Conservation (phyloP, 2,113 vertebrate species). For the Oreocharis arfaki region DNA sequence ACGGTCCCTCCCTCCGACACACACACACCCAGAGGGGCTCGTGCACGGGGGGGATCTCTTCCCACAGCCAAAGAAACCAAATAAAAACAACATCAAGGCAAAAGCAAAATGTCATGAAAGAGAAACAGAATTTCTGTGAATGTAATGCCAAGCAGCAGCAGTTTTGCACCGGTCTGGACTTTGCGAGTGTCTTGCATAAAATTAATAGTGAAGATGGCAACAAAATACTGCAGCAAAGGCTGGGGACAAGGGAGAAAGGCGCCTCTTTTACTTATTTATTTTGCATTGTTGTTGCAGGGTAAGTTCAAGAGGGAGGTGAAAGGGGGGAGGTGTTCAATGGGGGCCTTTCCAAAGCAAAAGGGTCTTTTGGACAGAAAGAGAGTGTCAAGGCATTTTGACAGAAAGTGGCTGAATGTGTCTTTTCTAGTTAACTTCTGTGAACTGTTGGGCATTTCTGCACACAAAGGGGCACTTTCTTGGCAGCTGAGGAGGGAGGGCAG, state of each 20-base stretch:
- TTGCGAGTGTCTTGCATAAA: background rate
- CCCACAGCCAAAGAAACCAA: background rate
- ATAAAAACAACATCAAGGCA: background rate
- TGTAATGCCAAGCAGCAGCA: background rate
- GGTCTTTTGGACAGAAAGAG: conserved; percentile 38
- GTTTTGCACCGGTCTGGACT: background rate
- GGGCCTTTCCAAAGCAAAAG: conserved; percentile 23
- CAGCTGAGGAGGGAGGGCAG: conserved; percentile 39
- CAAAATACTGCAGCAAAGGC: background rate
- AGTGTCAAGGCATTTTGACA: conserved; percentile 33
- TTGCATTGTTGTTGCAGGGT: conserved; percentile 1
- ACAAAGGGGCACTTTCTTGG: conserved; percentile 71
- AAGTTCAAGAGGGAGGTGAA: conserved; percentile 42
- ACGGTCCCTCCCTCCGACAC: background rate
- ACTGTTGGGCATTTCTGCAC: conserved; percentile 29
- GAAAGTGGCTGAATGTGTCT: conserved; percentile 62
- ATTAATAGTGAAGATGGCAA: background rate
- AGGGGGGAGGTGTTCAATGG: background rate
- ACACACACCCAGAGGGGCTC: background rate
- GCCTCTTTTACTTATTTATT: conserved; percentile 32
- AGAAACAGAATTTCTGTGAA: background rate
- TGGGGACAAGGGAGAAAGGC: background rate
- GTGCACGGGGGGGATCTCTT: accelerated
- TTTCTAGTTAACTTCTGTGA: conserved; percentile 65
- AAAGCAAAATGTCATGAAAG: background rate